Base-by-base conservation (phyloP, 2,797 vertebrate genomes). In the Sebastes aleutianus region DNA sequence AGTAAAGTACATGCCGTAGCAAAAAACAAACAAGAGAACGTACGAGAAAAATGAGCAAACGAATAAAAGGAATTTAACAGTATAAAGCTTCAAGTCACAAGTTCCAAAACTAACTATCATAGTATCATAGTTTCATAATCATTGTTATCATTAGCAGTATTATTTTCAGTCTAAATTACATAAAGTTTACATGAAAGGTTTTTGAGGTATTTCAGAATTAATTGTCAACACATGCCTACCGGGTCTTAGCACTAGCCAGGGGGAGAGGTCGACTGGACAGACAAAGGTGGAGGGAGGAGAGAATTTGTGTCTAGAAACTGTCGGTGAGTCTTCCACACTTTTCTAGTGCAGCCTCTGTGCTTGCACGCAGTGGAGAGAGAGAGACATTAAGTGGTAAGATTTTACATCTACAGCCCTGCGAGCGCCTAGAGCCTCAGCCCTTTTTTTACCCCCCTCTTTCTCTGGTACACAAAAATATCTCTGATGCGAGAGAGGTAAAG, bases 131-230 rank as follows among this genome's bases (percentile, higher is more conserved):
- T 95, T 95, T 94, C 93, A 94, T 96, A 95, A 94, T 95, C 94
- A 93, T 94, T 86, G 92, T 95, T 94, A 95, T 96, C 94, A 95
- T 95, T 95, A 95, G 92, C 94, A 95, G 95, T 96, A 93, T 93
- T 93, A 93, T 93, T 94, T 95, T 96, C 91, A 95, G 93, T 95
- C 95, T 96, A 97, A 96, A 96, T 98, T 97, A 99, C 98, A 98
- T 98, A 99, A 98, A 99, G 97, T 98, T 98, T 98, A 98, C 98
- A 99, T 97, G 97, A 98, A 98, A 98, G 96, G 97, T 94, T 93
- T 98, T 98, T 99, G 98, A 98, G 98, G 98, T 99, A 99, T 99
- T 99, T 99, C 97, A 98, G 98, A 98, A 98, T 98, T 97, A 98
- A 99, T 98, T 99, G 97, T 98, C 97, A 98, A 98, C 95, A 98